Evolutionary conservation across 2,888 invertebrate species (phyloP).

Genomic region (Netelia fuscicornis): DNA sequence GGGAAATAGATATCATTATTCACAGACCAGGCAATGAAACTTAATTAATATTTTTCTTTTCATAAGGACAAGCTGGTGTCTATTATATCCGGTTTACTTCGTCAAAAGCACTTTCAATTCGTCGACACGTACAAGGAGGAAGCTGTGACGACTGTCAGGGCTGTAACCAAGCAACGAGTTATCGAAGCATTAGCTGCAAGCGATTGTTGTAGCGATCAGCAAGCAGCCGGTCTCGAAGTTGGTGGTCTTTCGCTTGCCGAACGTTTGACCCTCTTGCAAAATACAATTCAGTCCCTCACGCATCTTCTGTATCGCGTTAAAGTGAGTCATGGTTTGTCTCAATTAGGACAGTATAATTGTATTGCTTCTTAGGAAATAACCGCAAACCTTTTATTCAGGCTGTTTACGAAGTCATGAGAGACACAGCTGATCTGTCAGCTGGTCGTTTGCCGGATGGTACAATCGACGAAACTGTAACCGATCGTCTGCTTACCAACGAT

Average conservation of each 20-base stretch:
- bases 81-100: conserved; percentile 95
- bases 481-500: conserved; percentile 89
- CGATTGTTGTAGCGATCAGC: conserved; percentile 87
- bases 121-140: conserved; percentile 95
- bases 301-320: conserved; percentile 86
- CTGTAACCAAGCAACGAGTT: conserved; percentile 94
- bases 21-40: not conserved
- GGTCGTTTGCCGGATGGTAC: conserved; percentile 83
- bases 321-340: conserved; percentile 79
- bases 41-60: not conserved
- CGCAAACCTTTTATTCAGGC: conserved; percentile 83
- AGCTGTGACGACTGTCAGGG: conserved; percentile 94
- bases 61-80: conserved; percentile 93
- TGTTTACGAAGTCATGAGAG: conserved; percentile 91
- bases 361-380: not conserved
- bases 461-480: conserved; percentile 83
- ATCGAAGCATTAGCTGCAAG: conserved; percentile 91
- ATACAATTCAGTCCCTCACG: conserved; percentile 86
- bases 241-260: conserved; percentile 84
- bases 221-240: conserved; percentile 83
- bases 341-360: too few species aligned
- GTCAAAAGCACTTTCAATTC: conserved; percentile 95
- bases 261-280: conserved; percentile 86
- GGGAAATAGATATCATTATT: not conserved
- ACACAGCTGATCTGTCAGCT: conserved; percentile 90